phyloP scores from a whole-genome alignment of 2,113 vertebrate species.

The Phaethon lepturus region DNA sequence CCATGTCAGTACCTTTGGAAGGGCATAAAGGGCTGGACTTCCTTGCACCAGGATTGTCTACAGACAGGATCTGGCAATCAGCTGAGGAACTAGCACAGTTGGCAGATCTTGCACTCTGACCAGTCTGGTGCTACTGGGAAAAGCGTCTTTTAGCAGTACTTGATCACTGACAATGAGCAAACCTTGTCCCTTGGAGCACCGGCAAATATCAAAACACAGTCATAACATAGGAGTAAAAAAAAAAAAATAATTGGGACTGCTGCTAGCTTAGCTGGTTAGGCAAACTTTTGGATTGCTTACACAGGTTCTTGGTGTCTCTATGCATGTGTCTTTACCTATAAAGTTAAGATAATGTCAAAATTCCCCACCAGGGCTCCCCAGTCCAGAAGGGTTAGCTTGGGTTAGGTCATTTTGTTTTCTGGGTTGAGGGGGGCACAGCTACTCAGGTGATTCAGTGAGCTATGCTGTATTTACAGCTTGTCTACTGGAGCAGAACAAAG shows the following conservation, averaged over 20 bases:
- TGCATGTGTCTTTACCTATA: not conserved
- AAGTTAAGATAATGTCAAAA: not conserved
- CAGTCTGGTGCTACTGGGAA: not conserved
- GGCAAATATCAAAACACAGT: not conserved
- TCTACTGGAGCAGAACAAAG: not conserved
- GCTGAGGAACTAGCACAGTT: not conserved
- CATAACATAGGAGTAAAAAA: not conserved
- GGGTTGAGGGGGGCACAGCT: not conserved
- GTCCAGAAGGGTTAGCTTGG: not conserved
- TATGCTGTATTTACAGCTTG: not conserved
- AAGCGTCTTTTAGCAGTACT: not conserved
- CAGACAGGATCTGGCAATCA: not conserved
- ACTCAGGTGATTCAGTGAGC: not conserved
- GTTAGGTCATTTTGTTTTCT: not conserved
- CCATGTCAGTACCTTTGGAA: not conserved
- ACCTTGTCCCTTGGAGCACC: not conserved
- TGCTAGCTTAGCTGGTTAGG: not conserved
- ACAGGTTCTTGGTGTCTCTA: not conserved
- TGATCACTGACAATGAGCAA: not conserved
- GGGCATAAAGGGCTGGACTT: not conserved
- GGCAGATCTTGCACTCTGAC: not conserved
- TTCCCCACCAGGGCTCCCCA: not conserved
- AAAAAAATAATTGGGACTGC: not conserved
- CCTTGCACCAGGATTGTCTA: not conserved
- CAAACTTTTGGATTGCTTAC: not conserved